phyloP scores from a whole-genome alignment of 2,113 vertebrate species.

The Sitta europaea region DNA sequence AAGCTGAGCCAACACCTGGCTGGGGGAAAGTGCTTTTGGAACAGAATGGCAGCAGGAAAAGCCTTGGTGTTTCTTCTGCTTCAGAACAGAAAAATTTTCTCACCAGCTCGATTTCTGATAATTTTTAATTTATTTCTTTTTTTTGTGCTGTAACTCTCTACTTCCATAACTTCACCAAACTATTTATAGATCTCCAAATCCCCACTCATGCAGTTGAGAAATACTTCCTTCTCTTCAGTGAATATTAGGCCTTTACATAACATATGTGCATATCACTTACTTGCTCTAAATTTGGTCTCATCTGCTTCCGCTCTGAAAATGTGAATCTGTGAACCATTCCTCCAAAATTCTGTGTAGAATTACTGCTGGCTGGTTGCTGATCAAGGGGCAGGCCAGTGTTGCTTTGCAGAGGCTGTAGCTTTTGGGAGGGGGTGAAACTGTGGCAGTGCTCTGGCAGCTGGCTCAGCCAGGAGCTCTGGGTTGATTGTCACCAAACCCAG shows the following conservation, averaged over 20 bases:
- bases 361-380: not conserved
- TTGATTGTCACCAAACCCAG: not conserved
- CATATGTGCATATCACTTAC: not conserved
- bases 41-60: not conserved
- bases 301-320: not conserved
- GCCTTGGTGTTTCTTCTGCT: not conserved
- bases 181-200: not conserved
- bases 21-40: not conserved
- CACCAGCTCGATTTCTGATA: not conserved
- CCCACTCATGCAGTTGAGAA: not conserved
- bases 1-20: not conserved
- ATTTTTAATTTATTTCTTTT: not conserved
- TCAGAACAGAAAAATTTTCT: not conserved
- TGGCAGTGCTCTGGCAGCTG: not conserved
- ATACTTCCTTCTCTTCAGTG: not conserved
- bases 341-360: not conserved
- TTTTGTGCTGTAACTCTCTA: not conserved
- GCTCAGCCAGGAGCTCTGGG: not conserved
- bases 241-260: constrained; percentile 40
- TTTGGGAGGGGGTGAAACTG: accelerated
- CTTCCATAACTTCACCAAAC: not conserved
- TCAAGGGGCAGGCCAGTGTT: not conserved
- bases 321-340: not conserved
- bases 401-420: not conserved
- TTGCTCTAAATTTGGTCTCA: constrained; percentile 25